Base-by-base conservation (phyloP, 2,113 vertebrate genomes). In the Miniopterus natalensis region DNA sequence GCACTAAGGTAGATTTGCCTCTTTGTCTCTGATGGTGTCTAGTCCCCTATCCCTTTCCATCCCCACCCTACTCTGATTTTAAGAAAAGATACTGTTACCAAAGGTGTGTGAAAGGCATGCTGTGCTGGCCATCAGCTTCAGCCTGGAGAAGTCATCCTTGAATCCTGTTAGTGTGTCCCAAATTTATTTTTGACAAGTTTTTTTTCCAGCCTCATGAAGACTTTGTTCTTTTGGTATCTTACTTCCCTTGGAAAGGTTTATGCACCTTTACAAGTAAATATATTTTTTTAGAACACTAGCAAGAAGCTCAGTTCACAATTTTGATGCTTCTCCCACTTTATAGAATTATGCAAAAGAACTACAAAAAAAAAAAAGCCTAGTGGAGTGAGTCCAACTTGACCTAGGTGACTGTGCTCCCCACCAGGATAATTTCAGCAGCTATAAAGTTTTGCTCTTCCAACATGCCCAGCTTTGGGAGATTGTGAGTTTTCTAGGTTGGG, bases 281-380 rank as follows among this genome's bases (percentile, higher is more conserved):
- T 51, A 13, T 74, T 94, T 96, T 36, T 96, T 86, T 51, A 68
- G 73, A 61, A 90, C 4, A 75, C 70, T 81, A 93, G 53, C 18
- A 94, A 94, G 70, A n/a, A 93, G 49, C n/a, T 95, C 36, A 81
- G 5, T 84, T 95, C 40, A 80, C 40, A 42, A 42, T 57, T 75
- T 90, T 57, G 61, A 79, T 90, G 31, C 23, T 90, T 95, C 45
- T 85, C 6, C 31, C 31, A 75, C 90, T 55, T 81, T 65, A 80
- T 10, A 49, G 77, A 78, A 81, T 95, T 87, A 36, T 81, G 42
- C 79, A 77, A 15, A 73, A 73, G 81, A 92, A 88, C 80, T 89
- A 18, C 29, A 40, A 80, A 78, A 77, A 1, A 13, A 75, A 40
- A 85, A 53, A 80, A 90, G 45, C 63, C 84, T 40, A 47, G 53